These are phyloP conservation scores for Pholis gunnellus DNA, from an alignment of 2,113 vertebrate genomes.

Conservation along the genomic window DNA sequence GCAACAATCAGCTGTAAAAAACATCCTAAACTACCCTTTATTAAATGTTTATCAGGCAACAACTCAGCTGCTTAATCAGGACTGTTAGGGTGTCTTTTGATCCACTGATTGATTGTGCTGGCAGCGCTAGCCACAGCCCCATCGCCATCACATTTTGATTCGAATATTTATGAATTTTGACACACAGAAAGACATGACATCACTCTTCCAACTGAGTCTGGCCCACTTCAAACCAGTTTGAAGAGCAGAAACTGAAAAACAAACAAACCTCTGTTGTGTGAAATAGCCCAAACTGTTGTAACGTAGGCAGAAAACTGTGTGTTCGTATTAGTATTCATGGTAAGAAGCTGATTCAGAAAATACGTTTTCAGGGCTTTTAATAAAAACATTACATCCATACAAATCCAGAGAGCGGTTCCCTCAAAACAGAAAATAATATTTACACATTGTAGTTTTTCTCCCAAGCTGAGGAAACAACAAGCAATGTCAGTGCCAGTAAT, in stretches of 20 bases:
- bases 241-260: background rate
- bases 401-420: background rate
- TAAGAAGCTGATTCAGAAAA: background rate
- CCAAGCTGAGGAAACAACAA: constrained; percentile 1
- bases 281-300: background rate
- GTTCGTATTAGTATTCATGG: background rate
- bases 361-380: background rate
- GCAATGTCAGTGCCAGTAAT: background rate
- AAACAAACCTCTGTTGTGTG: background rate
- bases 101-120: background rate
- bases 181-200: background rate
- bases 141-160: constrained; percentile 3
- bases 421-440: background rate
- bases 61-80: background rate
- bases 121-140: background rate
- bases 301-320: background rate
- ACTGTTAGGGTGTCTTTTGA: background rate
- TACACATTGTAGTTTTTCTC: background rate
- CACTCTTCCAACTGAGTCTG: background rate
- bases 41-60: background rate
- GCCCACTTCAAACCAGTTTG: background rate
- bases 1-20: background rate
- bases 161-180: background rate
- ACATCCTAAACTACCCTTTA: background rate
- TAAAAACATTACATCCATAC: background rate